Base-by-base conservation (phyloP, 2,113 vertebrate species). In the Promerops cafer region DNA sequence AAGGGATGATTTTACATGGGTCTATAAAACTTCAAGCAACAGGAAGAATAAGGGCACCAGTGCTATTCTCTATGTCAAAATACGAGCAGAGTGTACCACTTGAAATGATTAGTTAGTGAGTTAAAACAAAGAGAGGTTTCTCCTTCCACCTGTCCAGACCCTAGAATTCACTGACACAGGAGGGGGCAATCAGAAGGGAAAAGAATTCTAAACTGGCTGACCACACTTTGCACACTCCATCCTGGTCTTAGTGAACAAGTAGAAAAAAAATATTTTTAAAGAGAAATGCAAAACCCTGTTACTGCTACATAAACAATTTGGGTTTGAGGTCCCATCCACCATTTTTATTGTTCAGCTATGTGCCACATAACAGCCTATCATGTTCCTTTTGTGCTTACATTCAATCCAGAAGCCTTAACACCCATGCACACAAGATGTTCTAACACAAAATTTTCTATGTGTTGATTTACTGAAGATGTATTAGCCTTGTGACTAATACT, bases 181-280 rank as follows among this genome's bases (percentile, higher is more conserved):
- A 39, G 0, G 0, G 14, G 18, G 18, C 28, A 68, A 39, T 22
- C 14, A 39, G 2, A 3, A 68, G 11, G 7, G 42, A 49, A 47
- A 49, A 39, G 1, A 39, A 49, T 49, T 81, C 59, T 49, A 49
- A 33, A 28, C 2, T 69, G n/a, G 7, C 22, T 40, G 18, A 49
- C 23, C 18, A 69, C 11, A 49, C 11, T 54, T 72, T 21, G 22
- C 11, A 45, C 40, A 53, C 6, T 74, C 27, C 11, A 28, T 31
- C 18, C 40, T 39, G 49, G n/a, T n/a, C 11, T 39, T 33, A 28
- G 9, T 39, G 11, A 64, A 39, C 13, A 84, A 64, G 10, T 23
- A 63, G 14, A 54, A 84, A 74, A 61, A 15, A 31, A 45, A 3
- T 9, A 17, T 22, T 45, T 63, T 5, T 33, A 45, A 54, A 33